phyloP scores from a whole-genome alignment of 92 coral and sea anemone species.

The Actinostola sp. region DNA sequence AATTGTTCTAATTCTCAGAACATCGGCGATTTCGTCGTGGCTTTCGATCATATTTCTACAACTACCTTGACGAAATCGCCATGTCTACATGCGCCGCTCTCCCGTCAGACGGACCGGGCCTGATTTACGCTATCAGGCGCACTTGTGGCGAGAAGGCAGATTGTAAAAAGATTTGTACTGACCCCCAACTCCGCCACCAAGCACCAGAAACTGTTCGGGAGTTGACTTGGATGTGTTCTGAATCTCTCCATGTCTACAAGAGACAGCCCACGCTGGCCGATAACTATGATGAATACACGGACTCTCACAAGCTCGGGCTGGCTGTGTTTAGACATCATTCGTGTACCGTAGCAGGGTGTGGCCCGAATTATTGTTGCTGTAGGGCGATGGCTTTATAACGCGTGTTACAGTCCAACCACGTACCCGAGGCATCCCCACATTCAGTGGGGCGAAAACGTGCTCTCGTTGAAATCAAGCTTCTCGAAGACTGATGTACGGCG shows the following conservation, averaged over 20 bases:
- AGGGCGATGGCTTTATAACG: conserved; percentile 75
- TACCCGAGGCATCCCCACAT: too few species aligned
- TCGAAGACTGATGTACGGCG: too few species aligned
- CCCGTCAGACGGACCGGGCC: conserved; percentile 88
- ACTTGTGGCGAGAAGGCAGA: conserved; percentile 73
- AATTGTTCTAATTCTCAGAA: neutral
- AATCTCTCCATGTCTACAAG: conserved; percentile 90
- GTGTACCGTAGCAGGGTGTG: conserved; percentile 79
- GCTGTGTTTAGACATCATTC: conserved; percentile 95
- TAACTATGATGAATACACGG: conserved; percentile 85
- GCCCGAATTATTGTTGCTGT: conserved; percentile 95
- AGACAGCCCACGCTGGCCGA: conserved; percentile 86
- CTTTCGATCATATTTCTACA: conserved; percentile 88
- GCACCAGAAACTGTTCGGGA: conserved; percentile 76
- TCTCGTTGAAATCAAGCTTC: too few species aligned
- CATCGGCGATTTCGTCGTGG: conserved; percentile 62
- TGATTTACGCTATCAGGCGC: conserved; percentile 82
- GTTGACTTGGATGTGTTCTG: conserved; percentile 84
- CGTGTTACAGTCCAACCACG: too few species aligned
- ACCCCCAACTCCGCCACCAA: conserved; percentile 69
- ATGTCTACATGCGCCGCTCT: conserved; percentile 86
- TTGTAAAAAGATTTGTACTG: conserved; percentile 77
- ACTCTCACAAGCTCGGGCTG: conserved; percentile 91
- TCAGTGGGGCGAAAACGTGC: too few species aligned
- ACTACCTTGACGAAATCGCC: conserved; percentile 90